These are phyloP conservation scores for Plagodis pulveraria DNA, from an alignment of 2,888 invertebrate species.

Conservation along the genomic window DNA sequence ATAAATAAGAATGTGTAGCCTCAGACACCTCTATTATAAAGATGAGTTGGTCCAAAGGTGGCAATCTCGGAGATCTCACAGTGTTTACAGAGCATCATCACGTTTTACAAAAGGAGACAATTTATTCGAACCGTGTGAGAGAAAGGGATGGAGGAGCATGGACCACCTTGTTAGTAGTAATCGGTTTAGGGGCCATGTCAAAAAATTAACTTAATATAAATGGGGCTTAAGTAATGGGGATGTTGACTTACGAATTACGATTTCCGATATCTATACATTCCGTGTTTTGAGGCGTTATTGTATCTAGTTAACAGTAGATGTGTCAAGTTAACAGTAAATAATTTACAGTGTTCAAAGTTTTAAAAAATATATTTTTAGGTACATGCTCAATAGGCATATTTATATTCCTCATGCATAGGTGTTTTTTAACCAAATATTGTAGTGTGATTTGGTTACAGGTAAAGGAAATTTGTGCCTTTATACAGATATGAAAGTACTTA, in stretches of 20 bases:
- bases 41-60: slow-evolving; percentile 59
- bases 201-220: slow-evolving; percentile 74
- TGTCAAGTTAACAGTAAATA: too few relatives aligned
- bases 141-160: slow-evolving; percentile 52
- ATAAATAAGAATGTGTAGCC: slow-evolving; percentile 53
- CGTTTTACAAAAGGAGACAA: slow-evolving; percentile 61
- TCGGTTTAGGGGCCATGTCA: slow-evolving; percentile 74
- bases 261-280: too few relatives aligned
- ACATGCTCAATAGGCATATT: too few relatives aligned
- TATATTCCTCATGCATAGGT: too few relatives aligned
- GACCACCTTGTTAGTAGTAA: slow-evolving; percentile 81
- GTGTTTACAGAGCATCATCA: slow-evolving; percentile 63
- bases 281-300: too few relatives aligned
- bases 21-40: slow-evolving; percentile 57
- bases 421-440: too few relatives aligned
- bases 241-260: slow-evolving; percentile 4
- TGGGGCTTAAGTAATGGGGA: slow-evolving; percentile 49
- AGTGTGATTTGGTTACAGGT: too few relatives aligned
- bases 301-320: too few relatives aligned
- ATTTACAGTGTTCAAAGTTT: too few relatives aligned
- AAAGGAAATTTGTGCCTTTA: too few relatives aligned
- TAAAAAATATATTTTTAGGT: too few relatives aligned
- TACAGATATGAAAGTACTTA: too few relatives aligned
- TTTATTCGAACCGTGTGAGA: slow-evolving; percentile 53
- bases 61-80: slow-evolving; percentile 57